Base-by-base conservation (phyloP, 2,797 vertebrate genomes). In the Tachyglossus aculeatus region DNA sequence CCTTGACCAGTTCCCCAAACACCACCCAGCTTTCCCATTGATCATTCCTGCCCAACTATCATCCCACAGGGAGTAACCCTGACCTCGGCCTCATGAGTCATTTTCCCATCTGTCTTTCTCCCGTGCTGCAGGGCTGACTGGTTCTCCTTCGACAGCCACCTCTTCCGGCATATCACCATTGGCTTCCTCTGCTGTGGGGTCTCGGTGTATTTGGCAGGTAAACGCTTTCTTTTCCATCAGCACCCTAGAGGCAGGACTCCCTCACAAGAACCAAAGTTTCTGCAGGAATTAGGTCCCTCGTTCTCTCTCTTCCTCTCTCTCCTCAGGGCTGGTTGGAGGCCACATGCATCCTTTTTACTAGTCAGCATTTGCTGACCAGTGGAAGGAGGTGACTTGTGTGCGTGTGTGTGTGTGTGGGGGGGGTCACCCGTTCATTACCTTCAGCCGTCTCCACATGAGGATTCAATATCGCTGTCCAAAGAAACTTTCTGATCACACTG, bases 121-220 rank as follows among this genome's bases (percentile, higher is more conserved):
- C 25, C 9, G 2, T 53, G 21, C 36, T 59, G 50, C 90, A 99
- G 97, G 90, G 94, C 95, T 12, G 95, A 95, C 73, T 96, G 96
- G 96, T 98, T 98, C 83, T 92, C 98, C 2, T 62, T 95, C 77
- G 94, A 97, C 37, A 95, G 93, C 88, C 91, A 94, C 48, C 82
- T 67, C 2, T 89, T 97, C 24, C 92, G 96, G 21, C 96, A 97
- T 32, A 72, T 92, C 1, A 94, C 96, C 5, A 76, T 98, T 2
- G 95, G 95, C 60, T 88, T 98, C 44, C 96, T 98, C 90, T 98
- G 96, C 85, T 91, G 95, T 0, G 96, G 95, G 14, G 74, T 96
- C 77, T 93, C 93, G 0, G 89, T 95, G 56, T 99, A 98, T 70
- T 85, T 98, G 29, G 93, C 95, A 95, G 98, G 97, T 95, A 91